Base-by-base conservation (phyloP, 1,140 invertebrate species). In the Bursaphelenchus mucronatus region DNA sequence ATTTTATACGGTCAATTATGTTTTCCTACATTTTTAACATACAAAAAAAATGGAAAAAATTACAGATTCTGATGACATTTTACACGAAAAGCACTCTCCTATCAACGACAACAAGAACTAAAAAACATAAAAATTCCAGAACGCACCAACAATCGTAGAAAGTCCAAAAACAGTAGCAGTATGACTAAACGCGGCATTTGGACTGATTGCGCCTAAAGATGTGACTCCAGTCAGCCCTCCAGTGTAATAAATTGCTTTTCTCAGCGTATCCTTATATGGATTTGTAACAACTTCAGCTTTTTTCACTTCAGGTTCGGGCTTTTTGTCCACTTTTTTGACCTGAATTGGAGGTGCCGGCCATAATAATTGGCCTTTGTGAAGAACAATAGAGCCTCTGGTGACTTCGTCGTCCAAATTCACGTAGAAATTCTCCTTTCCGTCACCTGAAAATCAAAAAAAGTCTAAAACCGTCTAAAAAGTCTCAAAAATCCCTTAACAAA, bases 141-240 rank as follows among this genome's bases (percentile, higher is more conserved):
- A 72, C 82, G 64, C 70, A 75, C 90, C 91, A 45, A 92, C 90
- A 75, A 93, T 87, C 79, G 89, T 89, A 70, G 89, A 85, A 55
- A 94, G 81, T 51, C 88, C 88, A 75, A 93, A 87, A 9, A 89
- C 91, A 1, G 90, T 90, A 19, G 89, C 87, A 90, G 92, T 93
- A 9, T 89, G 88, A 0, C 90, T 89, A 76, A 94, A 92, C 19
- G 88, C 86, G 9, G 88, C 83, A 82, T 90, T 91, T 3, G 91
- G 91, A 45, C 90, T 89, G 0, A 85, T 85, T 41, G 87, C 84
- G 50, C 90, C 90, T 1, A 92, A 82, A 41, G 86, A 87, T 52
- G 89, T 83, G 61, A 90, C 76, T 59, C 83, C 83, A n/a, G 87
- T 86, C 71, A 90, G 72, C 69, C 88, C 88, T 88, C 74, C 85